Base-by-base conservation (phyloP, 1,140 invertebrate genomes). In the Diorhabda sublineata region DNA sequence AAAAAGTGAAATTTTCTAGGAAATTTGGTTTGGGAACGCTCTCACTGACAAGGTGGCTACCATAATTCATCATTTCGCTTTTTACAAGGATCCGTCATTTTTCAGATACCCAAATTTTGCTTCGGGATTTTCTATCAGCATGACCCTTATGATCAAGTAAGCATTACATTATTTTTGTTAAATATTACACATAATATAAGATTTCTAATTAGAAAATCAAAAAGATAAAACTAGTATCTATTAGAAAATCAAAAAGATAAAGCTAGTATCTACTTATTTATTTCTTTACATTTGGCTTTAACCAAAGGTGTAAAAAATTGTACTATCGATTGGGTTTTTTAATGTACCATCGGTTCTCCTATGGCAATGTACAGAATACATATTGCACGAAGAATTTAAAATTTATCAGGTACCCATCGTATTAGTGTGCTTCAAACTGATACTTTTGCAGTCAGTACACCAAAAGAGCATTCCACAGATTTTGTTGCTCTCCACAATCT, bases 51-150 rank as follows among this genome's bases (percentile, higher is more conserved):
- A 83, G 63, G 88, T 92, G 78, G 87, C 93, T 0, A 93, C 91
- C 3, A 96, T 97, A 61, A 94, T 95, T 70, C 94, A 96, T 82
- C 95, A 97, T 80, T 97, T 93, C 85, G 87, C 87, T 2, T 87
- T 87, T 78, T 81, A 84, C 69, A 84, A 90, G 42, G 81, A 88
- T 77, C 84, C 89, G n/a, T 85, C 85, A 67, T 84, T 85, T 72
- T 92, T 96, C 76, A 85, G 87, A 64, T 96, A 93, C 83, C 94
- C 94, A 5, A 89, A 94, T 79, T 82, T 92, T 71, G 87, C 88
- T 41, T 88, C 92, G 56, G 94, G 94, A 4, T 87, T 96, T 80
- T 86, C 88, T n/a, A 86, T 96, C 73, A 90, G 87, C 67, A 80
- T 83, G 61, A 75, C 83, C 59, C 78, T 95, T 42, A 78, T 94